phyloP scores from a whole-genome alignment of 1,140 invertebrate genomes.

The Meloidogyne hapla region DNA sequence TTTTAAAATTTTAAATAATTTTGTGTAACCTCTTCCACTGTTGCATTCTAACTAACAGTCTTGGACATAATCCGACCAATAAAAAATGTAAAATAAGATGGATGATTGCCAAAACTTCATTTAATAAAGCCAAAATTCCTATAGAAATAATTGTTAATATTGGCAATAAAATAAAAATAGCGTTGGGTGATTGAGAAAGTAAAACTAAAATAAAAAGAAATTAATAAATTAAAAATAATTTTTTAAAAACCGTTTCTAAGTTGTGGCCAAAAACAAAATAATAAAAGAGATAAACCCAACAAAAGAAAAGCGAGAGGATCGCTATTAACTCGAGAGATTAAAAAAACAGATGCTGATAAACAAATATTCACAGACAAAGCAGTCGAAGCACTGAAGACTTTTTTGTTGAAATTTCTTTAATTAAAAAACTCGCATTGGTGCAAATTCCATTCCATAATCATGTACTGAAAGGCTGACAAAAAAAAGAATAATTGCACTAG shows the following conservation, averaged over 20 bases:
- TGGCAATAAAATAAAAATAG: constrained; percentile 15
- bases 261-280: constrained; percentile 84
- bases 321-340: constrained; percentile 80
- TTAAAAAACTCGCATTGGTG: not conserved
- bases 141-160: constrained; percentile 33
- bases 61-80: constrained; percentile 72
- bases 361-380: constrained; percentile 52
- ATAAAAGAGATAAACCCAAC: constrained; percentile 81
- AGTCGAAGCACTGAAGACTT: constrained; percentile 50
- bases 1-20: constrained; percentile 35
- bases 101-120: constrained; percentile 64
- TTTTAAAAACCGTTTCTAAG: constrained; percentile 71
- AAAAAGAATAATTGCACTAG: constrained; percentile 82
- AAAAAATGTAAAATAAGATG: constrained; percentile 66
- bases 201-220: not conserved
- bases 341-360: constrained; percentile 73
- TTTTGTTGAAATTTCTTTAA: not conserved
- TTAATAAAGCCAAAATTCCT: constrained; percentile 61
- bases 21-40: constrained; percentile 77
- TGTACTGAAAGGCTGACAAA: constrained; percentile 83
- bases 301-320: constrained; percentile 80
- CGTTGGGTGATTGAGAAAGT: constrained; percentile 7
- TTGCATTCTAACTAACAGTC: constrained; percentile 78
- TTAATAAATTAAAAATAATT: constrained; percentile 47
- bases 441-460: constrained; percentile 79